These are phyloP conservation scores for Hydropotes inermis DNA, from an alignment of 2,113 vertebrate genomes.

Conservation along the genomic window DNA sequence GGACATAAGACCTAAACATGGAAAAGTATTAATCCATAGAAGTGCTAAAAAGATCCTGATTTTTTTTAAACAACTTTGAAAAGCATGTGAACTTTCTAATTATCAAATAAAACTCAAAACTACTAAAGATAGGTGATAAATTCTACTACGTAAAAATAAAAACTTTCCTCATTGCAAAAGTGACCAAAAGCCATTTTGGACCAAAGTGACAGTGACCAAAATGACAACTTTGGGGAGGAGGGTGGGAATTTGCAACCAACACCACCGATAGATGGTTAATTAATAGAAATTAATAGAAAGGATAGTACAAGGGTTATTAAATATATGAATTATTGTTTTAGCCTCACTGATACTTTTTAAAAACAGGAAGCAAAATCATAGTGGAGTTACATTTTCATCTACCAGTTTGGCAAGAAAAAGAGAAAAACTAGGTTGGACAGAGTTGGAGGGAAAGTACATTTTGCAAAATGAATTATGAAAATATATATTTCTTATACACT, in stretches of 20 bases:
- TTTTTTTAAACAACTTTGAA: constrained; percentile 18
- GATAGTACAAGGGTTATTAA: background rate
- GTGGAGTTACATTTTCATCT: background rate
- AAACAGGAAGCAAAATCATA: background rate
- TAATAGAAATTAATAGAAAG: background rate
- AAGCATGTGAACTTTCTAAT: background rate
- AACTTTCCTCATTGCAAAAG: background rate
- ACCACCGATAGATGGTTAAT: background rate
- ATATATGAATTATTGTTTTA: constrained; percentile 3
- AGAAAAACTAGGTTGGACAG: background rate
- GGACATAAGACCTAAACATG: background rate
- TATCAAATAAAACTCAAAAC: background rate
- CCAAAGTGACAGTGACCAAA: background rate
- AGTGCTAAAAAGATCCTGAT: background rate
- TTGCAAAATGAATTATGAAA: background rate
- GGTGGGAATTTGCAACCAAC: background rate
- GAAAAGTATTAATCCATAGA: background rate
- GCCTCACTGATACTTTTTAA: background rate
- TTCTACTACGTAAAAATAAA: background rate
- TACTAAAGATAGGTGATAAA: background rate
- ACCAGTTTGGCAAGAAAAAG: background rate
- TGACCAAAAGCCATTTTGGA: background rate
- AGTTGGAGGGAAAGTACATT: background rate
- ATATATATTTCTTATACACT: background rate
- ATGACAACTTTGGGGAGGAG: background rate